Base-by-base conservation (phyloP, 2,888 invertebrate genomes). In the Loripinus fragilis region DNA sequence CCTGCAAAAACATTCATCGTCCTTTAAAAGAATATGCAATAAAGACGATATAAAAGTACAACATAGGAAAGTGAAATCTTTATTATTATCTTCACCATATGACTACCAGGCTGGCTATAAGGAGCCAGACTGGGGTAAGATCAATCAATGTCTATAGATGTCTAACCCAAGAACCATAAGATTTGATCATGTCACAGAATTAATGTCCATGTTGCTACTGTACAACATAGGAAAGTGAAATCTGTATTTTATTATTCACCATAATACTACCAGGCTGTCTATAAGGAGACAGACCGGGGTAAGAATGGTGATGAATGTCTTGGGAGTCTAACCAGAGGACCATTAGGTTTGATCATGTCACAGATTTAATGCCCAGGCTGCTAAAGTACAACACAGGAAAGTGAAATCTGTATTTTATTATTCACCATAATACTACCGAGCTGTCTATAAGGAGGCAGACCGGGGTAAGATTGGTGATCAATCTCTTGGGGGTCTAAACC, bases 21-120 rank as follows among this genome's bases (percentile, higher is more conserved):
- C n/a, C n/a, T n/a, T n/a, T n/a, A n/a, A n/a, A n/a, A n/a, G n/a
- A n/a, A n/a, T n/a, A n/a, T n/a, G n/a, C n/a, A n/a, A n/a, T n/a
- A n/a, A n/a, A n/a, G n/a, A n/a, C n/a, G n/a, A n/a, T n/a, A n/a
- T n/a, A n/a, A n/a, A n/a, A n/a, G 17, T 20, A 20, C 74, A 74
- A 33, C 52, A 52, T 5, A 74, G 68, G 74, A 74, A 74, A 74
- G 74, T 74, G 68, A 74, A 67, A 50, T 41, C 69, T 75, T 70
- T 64, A 55, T 2, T 38, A 70, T 75, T 20, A n/a, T 75, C 42
- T 75, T 42, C 75, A 75, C 75, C 75, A 75, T 65, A 28, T 17
- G 64, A 20, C 42, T 55, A 70, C 30, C 75, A 70, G 28, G 50
- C 23, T 48, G 42, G 23, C 30, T 12, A 55, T 55, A 33, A 17